phyloP scores from a whole-genome alignment of 2,888 invertebrate genomes.

The Proisotoma minuta region DNA sequence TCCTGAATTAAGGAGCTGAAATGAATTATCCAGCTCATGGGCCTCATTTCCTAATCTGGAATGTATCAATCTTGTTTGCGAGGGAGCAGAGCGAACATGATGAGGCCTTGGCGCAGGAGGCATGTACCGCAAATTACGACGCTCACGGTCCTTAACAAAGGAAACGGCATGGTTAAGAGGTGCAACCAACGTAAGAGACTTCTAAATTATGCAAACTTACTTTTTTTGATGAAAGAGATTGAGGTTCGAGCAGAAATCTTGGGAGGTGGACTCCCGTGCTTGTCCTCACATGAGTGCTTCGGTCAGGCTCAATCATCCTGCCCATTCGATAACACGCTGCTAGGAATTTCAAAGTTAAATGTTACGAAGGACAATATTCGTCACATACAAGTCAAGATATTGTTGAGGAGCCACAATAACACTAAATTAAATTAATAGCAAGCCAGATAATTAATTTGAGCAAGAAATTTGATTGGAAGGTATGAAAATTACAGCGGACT shows the following conservation, averaged over 20 bases:
- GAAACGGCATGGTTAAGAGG: background rate
- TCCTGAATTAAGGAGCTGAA: slow-evolving; percentile 33
- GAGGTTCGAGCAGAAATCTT: slow-evolving; percentile 40
- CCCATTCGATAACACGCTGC: no score
- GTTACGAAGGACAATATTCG: no score
- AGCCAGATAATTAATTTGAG: no score
- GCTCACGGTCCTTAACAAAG: slow-evolving; percentile 38
- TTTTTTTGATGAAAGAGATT: slow-evolving; percentile 43
- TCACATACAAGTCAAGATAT: no score
- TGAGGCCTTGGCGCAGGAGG: slow-evolving; percentile 45
- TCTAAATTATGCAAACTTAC: slow-evolving; percentile 16
- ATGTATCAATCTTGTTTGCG: slow-evolving; percentile 40
- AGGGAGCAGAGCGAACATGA: slow-evolving; percentile 38
- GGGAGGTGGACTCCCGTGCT: slow-evolving; percentile 38
- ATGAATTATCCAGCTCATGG: slow-evolving; percentile 40
- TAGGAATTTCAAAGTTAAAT: no score
- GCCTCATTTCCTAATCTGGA: slow-evolving; percentile 37
- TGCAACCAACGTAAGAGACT: background rate
- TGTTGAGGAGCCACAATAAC: no score
- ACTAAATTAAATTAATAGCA: no score
- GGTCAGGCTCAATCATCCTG: background rate
- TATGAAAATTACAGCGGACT: no score
- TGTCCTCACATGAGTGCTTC: slow-evolving; percentile 2
- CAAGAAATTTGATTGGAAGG: no score
- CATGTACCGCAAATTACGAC: slow-evolving; percentile 32